phyloP scores from a whole-genome alignment of 2,113 vertebrate genomes.

The Himantopus leucocephalus region DNA sequence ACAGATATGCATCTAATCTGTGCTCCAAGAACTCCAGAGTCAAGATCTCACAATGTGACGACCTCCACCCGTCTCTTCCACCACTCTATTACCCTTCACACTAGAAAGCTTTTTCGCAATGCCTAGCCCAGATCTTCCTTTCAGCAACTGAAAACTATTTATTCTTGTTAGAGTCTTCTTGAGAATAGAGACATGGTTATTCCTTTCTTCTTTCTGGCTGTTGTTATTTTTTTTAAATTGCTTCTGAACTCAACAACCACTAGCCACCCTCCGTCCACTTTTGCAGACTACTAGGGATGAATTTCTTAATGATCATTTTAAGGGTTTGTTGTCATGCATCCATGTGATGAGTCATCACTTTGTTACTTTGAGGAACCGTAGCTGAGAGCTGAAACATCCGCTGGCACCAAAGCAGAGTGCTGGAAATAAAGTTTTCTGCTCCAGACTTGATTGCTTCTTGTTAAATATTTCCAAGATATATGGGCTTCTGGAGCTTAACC shows the following conservation, averaged over 20 bases:
- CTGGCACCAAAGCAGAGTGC: background rate
- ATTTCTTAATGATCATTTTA: background rate
- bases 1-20: rapidly evolving
- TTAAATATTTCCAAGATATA: background rate
- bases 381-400: background rate
- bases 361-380: background rate
- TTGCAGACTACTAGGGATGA: background rate
- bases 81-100: background rate
- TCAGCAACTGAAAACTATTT: background rate
- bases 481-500: background rate
- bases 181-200: background rate
- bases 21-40: background rate
- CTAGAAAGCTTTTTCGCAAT: background rate
- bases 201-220: background rate
- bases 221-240: background rate
- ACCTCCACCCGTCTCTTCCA: background rate
- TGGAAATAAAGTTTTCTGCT: background rate
- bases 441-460: background rate
- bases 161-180: background rate
- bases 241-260: background rate
- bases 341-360: background rate
- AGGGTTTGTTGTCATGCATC: too few species aligned
- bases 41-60: rapidly evolving
- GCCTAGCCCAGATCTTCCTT: background rate
- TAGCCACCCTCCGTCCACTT: background rate